These are phyloP conservation scores for Sphaerophoria rueppellii DNA, from an alignment of 2,888 invertebrate species.

Conservation along the genomic window DNA sequence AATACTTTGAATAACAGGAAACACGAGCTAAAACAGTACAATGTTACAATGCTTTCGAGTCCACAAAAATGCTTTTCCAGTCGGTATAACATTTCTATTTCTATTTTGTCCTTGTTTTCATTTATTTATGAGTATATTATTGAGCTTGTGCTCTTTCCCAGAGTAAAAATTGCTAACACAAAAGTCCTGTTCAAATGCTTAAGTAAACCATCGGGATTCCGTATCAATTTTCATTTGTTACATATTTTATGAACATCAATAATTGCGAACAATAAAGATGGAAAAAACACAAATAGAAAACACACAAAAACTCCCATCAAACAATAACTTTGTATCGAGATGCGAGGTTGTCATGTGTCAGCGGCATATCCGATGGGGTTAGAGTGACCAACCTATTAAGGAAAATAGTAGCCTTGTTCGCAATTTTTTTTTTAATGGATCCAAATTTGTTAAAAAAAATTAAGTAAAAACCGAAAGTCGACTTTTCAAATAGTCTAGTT, in stretches of 20 bases:
- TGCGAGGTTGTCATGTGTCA: neutral
- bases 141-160: neutral
- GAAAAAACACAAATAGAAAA: constrained; percentile 1
- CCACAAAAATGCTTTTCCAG: too few species aligned
- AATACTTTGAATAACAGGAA: too few species aligned
- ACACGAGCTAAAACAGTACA: too few species aligned
- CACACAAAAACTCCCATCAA: constrained; percentile 4
- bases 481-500: too few species aligned
- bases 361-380: neutral
- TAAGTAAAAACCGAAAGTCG: too few species aligned
- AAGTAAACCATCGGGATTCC: constrained; percentile 2
- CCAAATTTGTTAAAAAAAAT: too few species aligned
- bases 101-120: too few species aligned
- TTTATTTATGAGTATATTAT: too few species aligned
- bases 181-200: neutral
- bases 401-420: neutral
- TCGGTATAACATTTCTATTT: too few species aligned
- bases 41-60: too few species aligned
- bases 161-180: neutral
- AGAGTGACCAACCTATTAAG: neutral
- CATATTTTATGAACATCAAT: neutral
- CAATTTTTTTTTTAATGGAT: too few species aligned
- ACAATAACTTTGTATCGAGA: constrained; percentile 6
- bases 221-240: constrained; percentile 23
- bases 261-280: constrained; percentile 6